Conservation (phyloP, 92 coral and sea anemone species). For the Zoanthus gigantus region DNA sequence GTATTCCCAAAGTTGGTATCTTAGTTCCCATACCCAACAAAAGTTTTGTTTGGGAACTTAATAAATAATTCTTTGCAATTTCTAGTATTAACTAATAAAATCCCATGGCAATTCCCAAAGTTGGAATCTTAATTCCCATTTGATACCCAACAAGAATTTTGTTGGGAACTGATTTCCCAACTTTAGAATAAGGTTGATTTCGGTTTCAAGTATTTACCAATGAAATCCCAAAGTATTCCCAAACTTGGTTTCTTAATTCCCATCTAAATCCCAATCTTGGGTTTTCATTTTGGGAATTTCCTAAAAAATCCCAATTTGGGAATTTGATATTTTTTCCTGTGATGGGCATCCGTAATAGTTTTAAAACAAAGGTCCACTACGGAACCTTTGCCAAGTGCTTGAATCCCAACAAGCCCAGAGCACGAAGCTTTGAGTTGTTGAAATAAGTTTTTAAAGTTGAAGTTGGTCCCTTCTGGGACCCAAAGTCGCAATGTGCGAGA, state of each 20-base stretch:
- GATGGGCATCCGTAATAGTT: not conserved
- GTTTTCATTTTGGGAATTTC: slow-evolving; percentile 46
- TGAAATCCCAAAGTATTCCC: slow-evolving; percentile 29
- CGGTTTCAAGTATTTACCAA: slow-evolving; percentile 22
- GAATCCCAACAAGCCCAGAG: too few species aligned
- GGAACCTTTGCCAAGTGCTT: too few species aligned
- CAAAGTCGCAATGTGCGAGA: too few species aligned
- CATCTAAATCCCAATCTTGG: slow-evolving; percentile 32
- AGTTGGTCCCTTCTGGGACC: too few species aligned
- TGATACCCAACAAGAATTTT: slow-evolving; percentile 17
- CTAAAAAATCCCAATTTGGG: slow-evolving; percentile 50
- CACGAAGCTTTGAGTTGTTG: too few species aligned
- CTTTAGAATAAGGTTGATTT: not conserved
- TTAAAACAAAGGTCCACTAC: too few species aligned
- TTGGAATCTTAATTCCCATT: slow-evolving; percentile 15
- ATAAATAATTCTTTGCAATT: not conserved
- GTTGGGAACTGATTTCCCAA: slow-evolving; percentile 29
- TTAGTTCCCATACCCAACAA: slow-evolving; percentile 29
- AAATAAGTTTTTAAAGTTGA: too few species aligned
- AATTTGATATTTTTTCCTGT: slow-evolving; percentile 53
- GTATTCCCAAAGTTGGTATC: slow-evolving; percentile 4
- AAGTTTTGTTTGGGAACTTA: slow-evolving; percentile 50
- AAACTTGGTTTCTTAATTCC: slow-evolving; percentile 5
- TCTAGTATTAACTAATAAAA: slow-evolving; percentile 26
- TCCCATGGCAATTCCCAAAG: slow-evolving; percentile 16